Conservation (phyloP, 1,140 invertebrate species). For the Acromyrmex heyeri region DNA sequence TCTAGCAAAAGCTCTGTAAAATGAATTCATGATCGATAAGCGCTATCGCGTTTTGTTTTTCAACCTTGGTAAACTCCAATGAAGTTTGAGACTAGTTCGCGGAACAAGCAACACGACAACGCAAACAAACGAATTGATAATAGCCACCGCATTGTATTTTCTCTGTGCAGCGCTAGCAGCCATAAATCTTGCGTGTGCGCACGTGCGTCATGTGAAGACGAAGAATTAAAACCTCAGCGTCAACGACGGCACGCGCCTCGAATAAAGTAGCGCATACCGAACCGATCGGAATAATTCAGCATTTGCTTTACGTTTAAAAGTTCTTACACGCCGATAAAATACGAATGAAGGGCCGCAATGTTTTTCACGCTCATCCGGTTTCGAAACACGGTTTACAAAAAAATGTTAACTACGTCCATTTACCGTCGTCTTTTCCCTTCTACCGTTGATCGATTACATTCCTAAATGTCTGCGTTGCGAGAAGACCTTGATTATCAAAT, state of each 20-base stretch:
- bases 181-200: constrained; percentile 40
- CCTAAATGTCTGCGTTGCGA: neutral
- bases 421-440: neutral
- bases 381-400: neutral
- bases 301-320: constrained; percentile 36
- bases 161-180: neutral
- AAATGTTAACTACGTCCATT: neutral
- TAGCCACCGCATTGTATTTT: neutral
- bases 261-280: constrained; percentile 55
- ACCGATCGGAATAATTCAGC: constrained; percentile 60
- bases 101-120: neutral
- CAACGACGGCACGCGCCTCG: constrained; percentile 63
- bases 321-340: constrained; percentile 22
- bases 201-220: constrained; percentile 53
- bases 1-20: neutral
- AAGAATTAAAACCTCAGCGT: constrained; percentile 58
- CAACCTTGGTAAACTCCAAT: neutral
- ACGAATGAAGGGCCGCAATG: neutral
- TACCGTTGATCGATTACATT: neutral
- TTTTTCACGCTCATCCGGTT: neutral
- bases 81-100: neutral
- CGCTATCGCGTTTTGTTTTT: neutral
- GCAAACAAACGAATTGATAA: constrained; percentile 47
- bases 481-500: neutral
- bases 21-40: neutral